Evolutionary conservation across 2,888 invertebrate species (phyloP).

Genomic region (Automeris io): DNA sequence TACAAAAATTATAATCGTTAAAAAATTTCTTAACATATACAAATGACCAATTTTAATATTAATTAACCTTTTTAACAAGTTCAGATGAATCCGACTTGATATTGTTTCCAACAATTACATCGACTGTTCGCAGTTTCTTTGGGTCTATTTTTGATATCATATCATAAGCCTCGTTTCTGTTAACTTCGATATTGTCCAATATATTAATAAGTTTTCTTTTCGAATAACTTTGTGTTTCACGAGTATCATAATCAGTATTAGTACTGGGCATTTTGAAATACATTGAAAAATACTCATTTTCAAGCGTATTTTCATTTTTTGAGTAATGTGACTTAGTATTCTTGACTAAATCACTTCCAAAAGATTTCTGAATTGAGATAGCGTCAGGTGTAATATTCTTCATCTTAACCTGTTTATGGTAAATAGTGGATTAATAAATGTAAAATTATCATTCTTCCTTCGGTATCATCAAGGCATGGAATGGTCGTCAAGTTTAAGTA

Average conservation of each 20-base stretch:
- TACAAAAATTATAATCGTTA: background rate
- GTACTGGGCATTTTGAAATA: conserved; percentile 32
- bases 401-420: too few species aligned
- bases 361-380: too few species aligned
- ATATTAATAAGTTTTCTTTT: conserved; percentile 58
- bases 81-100: background rate
- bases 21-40: background rate
- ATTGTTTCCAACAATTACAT: conserved; percentile 9
- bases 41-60: background rate
- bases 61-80: background rate
- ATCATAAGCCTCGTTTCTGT: conserved; percentile 35
- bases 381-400: too few species aligned
- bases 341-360: background rate
- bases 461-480: too few species aligned
- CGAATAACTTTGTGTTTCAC: conserved; percentile 33
- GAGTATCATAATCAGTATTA: conserved; percentile 8
- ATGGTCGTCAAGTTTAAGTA: too few species aligned
- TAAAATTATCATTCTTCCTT: too few species aligned
- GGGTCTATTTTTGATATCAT: conserved; percentile 43
- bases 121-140: conserved; percentile 34
- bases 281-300: conserved; percentile 21
- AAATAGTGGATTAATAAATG: too few species aligned
- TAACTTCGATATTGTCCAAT: conserved; percentile 48
- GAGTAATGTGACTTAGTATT: background rate
- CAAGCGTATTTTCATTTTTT: background rate